Base-by-base conservation (phyloP, 2,888 invertebrate genomes). In the Agrilus mali region DNA sequence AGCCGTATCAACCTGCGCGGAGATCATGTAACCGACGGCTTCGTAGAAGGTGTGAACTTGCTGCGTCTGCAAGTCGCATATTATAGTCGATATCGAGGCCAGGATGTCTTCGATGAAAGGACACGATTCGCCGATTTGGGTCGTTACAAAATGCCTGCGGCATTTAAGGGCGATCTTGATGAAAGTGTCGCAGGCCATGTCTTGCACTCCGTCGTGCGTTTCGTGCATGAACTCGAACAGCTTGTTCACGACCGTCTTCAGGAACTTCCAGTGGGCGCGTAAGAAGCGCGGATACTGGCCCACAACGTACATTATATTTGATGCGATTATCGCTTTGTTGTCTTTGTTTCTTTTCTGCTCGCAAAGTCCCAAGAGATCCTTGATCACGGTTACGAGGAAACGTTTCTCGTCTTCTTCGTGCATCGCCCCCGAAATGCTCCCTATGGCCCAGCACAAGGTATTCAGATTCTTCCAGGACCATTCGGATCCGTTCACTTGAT, bases 391-490 rank as follows among this genome's bases (percentile, higher is more conserved):
- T 43, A 99, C 98, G 56, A 99, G 75, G 70, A 99, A 99, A 40
- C 97, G 75, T 65, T 97, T 97, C 63, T 99, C 98, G 69, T 98
- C 97, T 67, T 99, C 98, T 68, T 99, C 98, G 65, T 90, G 85
- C 87, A 97, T 94, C 42, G 98, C 95, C 59, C 98, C 98, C 55
- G 93, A 94, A 63, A 97, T 97, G 35, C 56, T 56, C 38, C 98
- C 98, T 60, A 98, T 97, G 7, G 98, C 98, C 98, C 98, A 98
- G 64, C 98, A 98, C 33, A 98, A 77, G 38, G 98, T 97, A 64
- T 99, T 99, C 43, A 99, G 75, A 69, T 98, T 98, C 69, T 97
- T 97, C 98, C 98, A 99, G 7, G 97, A 97, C 90, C 98, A 99
- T 67, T 99, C 98, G 27, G 81, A 78, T 6, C 97, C 97, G 70